A percentile compares a stretch with the other conserved stretches of the same genome.
phyloP scores from a whole-genome alignment of 92 coral and sea anemone genomes.

The Ricordea florida region DNA sequence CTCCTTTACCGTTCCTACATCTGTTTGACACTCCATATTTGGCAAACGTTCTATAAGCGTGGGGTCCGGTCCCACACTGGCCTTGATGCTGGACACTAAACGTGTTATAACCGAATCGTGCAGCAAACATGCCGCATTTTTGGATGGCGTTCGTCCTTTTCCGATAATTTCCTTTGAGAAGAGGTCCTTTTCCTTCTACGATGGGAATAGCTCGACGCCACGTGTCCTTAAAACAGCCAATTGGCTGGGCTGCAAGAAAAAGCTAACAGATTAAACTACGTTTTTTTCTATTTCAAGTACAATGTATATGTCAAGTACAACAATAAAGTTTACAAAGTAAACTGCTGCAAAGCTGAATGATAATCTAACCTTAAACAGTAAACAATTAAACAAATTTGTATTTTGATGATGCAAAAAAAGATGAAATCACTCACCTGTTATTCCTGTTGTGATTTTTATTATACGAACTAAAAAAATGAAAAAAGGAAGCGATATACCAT shows the following conservation, averaged over 20 bases:
- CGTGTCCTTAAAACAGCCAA: conserved; percentile 63
- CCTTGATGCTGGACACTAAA: conserved; percentile 38
- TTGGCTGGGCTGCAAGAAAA: conserved; percentile 1
- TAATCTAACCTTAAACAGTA: too few relatives aligned
- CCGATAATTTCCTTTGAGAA: conserved; percentile 30
- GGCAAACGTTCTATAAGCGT: conserved; percentile 16
- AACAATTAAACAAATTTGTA: too few relatives aligned
- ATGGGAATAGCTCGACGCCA: conserved; percentile 35
- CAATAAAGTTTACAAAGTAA: too few relatives aligned
- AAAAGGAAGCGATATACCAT: too few relatives aligned
- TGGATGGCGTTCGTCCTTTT: conserved; percentile 6
- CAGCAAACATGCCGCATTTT: conserved; percentile 2
- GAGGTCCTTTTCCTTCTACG: conserved; percentile 10
- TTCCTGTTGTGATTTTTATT: too few relatives aligned
- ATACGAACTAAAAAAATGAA: too few relatives aligned
- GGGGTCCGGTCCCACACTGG: conserved; percentile 35
- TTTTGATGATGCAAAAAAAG: too few relatives aligned
- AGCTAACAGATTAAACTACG: too few relatives aligned
- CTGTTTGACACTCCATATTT: conserved; percentile 25
- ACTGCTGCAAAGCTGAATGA: too few relatives aligned
- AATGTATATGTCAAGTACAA: too few relatives aligned
- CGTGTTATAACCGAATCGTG: background rate
- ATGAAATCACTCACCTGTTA: too few relatives aligned
- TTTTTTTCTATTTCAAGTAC: too few relatives aligned
- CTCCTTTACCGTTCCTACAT: conserved; percentile 45